A percentile compares a stretch with the other conserved stretches of the same genome.
These are phyloP conservation scores for Enteromius treurensis DNA, from an alignment of 2,797 vertebrate genomes.

Conservation along the genomic window DNA sequence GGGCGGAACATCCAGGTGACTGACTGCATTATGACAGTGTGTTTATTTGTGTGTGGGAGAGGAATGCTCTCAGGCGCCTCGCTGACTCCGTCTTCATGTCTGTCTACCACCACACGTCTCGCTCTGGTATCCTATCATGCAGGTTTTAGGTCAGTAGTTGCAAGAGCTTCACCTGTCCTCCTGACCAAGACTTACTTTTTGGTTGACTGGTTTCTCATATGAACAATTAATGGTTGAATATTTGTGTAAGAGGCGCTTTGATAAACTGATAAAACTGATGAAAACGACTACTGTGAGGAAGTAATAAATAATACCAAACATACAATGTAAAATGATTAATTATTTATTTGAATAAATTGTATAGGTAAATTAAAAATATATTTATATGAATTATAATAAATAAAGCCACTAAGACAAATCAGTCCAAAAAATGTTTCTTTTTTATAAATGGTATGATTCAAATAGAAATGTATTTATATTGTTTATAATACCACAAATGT, in stretches of 20 bases:
- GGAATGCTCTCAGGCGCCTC: slow-evolving; percentile 46
- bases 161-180: neutral
- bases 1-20: slow-evolving; percentile 89
- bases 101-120: slow-evolving; percentile 37
- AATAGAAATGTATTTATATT: neutral
- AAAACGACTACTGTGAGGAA: neutral
- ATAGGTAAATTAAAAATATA: neutral
- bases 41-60: slow-evolving; percentile 51
- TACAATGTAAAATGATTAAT: neutral
- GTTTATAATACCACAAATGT: neutral
- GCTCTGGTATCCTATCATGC: slow-evolving; percentile 15
- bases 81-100: slow-evolving; percentile 41
- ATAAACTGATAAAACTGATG: neutral
- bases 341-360: neutral
- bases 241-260: neutral
- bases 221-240: neutral
- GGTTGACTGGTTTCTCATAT: neutral
- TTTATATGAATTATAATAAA: neutral
- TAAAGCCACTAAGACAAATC: too few species aligned
- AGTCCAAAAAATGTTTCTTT: neutral
- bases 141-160: slow-evolving; percentile 20
- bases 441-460: neutral
- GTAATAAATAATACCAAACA: neutral
- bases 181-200: slow-evolving; percentile 22
- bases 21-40: slow-evolving; percentile 42